A percentile compares a stretch with the other conserved stretches of the same genome.
These are phyloP conservation scores for Hemibagrus wyckioides DNA, from an alignment of 2,113 vertebrate species.

Conservation along the genomic window DNA sequence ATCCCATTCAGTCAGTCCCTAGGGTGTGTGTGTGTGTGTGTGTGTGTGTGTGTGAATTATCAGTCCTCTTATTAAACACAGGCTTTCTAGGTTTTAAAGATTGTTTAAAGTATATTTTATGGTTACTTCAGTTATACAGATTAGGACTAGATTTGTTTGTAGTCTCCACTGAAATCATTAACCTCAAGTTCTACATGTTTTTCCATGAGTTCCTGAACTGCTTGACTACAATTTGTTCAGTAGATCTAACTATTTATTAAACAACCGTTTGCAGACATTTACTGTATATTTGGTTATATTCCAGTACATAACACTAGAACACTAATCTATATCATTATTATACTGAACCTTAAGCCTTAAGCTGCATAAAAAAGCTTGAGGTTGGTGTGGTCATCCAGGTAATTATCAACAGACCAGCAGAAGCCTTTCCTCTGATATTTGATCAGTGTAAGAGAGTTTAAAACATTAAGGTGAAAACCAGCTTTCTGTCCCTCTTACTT, in stretches of 20 bases:
- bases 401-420: not conserved
- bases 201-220: not conserved
- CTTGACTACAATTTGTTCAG: not conserved
- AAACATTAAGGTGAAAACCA: not conserved
- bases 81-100: too few species aligned
- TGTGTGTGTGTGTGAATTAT: too few species aligned
- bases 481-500: not conserved
- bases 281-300: not conserved
- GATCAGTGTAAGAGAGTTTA: not conserved
- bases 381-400: not conserved
- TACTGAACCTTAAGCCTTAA: not conserved
- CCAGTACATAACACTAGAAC: not conserved
- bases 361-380: not conserved
- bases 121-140: not conserved
- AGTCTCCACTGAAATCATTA: not conserved
- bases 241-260: not conserved
- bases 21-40: too few species aligned
- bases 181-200: not conserved
- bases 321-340: too few species aligned
- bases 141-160: not conserved
- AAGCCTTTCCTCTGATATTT: not conserved
- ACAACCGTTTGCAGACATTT: not conserved
- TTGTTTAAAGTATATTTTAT: not conserved
- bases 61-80: too few species aligned
- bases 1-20: too few species aligned